Evolutionary conservation across 64 coral and sea anemone genomes (phyloP).

Genomic region (Cladopsammia gracilis): DNA sequence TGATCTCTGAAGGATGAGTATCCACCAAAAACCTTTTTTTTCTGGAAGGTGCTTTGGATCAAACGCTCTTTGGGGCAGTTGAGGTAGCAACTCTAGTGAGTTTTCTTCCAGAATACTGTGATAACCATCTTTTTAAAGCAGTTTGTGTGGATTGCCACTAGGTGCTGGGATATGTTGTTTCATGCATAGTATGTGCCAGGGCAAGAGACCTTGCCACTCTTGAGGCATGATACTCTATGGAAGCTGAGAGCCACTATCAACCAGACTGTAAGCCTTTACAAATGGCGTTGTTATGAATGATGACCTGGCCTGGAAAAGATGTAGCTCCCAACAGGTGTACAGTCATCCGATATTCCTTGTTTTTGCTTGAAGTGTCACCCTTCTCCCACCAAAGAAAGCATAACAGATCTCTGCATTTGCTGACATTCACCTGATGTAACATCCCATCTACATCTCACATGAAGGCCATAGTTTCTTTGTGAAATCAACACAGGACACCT

Average conservation of each 20-base stretch:
- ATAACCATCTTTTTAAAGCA: constrained; percentile 26
- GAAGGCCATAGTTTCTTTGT: too few species aligned
- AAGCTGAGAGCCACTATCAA: constrained; percentile 36
- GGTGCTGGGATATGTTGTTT: constrained; percentile 52
- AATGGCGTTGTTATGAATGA: neutral
- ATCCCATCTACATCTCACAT: too few species aligned
- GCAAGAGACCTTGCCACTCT: constrained; percentile 62
- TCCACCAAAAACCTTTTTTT: neutral
- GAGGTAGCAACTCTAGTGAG: constrained; percentile 42
- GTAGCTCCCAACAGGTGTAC: too few species aligned
- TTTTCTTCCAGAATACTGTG: constrained; percentile 39
- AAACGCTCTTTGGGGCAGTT: constrained; percentile 43
- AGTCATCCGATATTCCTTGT: too few species aligned
- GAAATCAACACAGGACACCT: too few species aligned
- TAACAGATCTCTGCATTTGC: too few species aligned
- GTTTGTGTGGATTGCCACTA: constrained; percentile 28
- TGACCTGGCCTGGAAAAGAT: neutral
- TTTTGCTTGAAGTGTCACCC: too few species aligned
- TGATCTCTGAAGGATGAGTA: neutral
- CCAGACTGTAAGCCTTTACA: constrained; percentile 42
- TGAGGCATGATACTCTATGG: constrained; percentile 25
- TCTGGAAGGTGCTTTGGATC: constrained; percentile 40
- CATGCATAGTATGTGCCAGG: constrained; percentile 7
- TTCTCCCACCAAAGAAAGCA: too few species aligned
- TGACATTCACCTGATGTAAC: too few species aligned